Evolutionary conservation across 2,888 invertebrate genomes (phyloP).

Genomic region (Rhagophthalmus giganteus): DNA sequence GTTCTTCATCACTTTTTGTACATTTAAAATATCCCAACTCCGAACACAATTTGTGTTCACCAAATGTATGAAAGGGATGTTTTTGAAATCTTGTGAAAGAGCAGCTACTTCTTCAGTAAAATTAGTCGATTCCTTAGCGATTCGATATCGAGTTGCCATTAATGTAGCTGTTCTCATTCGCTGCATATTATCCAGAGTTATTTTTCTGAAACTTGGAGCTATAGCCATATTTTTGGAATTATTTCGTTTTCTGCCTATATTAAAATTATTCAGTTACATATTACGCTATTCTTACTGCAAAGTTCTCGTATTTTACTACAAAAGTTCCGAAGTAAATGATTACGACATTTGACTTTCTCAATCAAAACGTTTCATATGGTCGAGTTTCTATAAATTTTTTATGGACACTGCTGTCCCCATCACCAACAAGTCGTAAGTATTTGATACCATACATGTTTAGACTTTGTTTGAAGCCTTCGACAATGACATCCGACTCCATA

Average conservation of each 20-base stretch:
- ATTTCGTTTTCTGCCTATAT: neutral
- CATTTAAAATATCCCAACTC: neutral
- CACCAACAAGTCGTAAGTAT: neutral
- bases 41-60: neutral
- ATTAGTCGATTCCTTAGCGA: neutral
- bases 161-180: neutral
- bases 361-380: neutral
- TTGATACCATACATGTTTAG: neutral
- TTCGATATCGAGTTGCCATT: neutral
- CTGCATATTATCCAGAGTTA: neutral
- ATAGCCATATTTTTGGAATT: neutral
- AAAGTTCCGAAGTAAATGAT: neutral
- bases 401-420: neutral
- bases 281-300: no score
- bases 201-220: neutral
- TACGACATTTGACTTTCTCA: neutral
- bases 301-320: no score
- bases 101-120: neutral
- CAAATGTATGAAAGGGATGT: conserved; percentile 4
- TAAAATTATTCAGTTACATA: no score
- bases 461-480: no score
- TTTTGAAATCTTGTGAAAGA: neutral
- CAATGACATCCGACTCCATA: conserved; percentile 41
- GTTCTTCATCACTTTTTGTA: neutral
- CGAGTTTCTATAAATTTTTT: neutral